Conservation (phyloP, 1,140 invertebrate species). For the Galleria mellonella region DNA sequence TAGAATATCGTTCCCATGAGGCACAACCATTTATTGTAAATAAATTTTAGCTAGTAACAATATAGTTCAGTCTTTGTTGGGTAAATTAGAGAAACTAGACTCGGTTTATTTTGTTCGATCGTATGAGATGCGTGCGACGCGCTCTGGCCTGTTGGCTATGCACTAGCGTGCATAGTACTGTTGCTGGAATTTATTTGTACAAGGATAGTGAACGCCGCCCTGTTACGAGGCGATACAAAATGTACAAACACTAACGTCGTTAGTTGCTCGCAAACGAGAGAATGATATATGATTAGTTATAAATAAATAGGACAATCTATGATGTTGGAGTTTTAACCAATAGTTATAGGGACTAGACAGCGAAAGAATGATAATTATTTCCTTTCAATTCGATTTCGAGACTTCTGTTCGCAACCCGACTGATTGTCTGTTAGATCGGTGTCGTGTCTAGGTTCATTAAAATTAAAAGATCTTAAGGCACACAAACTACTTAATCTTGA, state of each 20-base stretch:
- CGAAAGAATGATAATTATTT: conserved; percentile 13
- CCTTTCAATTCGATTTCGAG: conserved; percentile 6
- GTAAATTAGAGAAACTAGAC: conserved; percentile 38
- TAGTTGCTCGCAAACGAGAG: conserved; percentile 33
- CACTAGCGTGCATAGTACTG: too few relatives aligned
- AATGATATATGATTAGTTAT: conserved; percentile 41
- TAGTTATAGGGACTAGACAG: conserved; percentile 22
- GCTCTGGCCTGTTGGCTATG: conserved; percentile 8
- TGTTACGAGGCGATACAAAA: conserved; percentile 12
- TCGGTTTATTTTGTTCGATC: conserved; percentile 20
- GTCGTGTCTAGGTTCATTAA: conserved; percentile 9
- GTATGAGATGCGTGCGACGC: conserved; percentile 21
- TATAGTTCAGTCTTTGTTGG: conserved; percentile 45
- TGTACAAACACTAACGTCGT: conserved; percentile 45
- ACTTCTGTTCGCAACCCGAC: conserved; percentile 21
- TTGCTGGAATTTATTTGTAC: too few relatives aligned
- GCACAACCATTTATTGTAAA: conserved; percentile 71
- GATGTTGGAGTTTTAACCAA: conserved; percentile 35
- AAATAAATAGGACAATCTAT: conserved; percentile 48
- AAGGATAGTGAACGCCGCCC: background rate
- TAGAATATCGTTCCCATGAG: conserved; percentile 52
- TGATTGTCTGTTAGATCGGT: conserved; percentile 17
- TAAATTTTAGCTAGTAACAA: conserved; percentile 57
- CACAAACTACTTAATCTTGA: conserved; percentile 23
- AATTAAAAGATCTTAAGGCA: conserved; percentile 14